Percentiles rank a stretch among this genome's conserved stretches.
Evolutionary conservation across 64 coral and sea anemone genomes (phyloP).

Genomic region (Orbicella faveolata): DNA sequence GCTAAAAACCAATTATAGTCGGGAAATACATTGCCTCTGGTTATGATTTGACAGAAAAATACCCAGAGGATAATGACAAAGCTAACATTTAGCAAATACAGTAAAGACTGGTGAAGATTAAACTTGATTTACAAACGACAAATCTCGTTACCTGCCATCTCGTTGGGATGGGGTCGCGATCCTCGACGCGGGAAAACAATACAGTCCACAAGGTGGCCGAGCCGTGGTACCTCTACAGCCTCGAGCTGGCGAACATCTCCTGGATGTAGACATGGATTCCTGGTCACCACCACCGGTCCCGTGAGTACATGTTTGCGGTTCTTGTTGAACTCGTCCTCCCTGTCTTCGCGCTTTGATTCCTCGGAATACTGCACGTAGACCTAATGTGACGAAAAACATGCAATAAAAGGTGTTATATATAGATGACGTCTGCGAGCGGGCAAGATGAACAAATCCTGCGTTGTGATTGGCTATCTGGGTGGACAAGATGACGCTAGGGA

Average conservation of each 20-base stretch:
- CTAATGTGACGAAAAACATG: background rate
- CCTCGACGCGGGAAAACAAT: slow-evolving; percentile 72
- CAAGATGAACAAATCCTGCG: no score
- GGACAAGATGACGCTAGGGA: no score
- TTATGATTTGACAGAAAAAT: no score
- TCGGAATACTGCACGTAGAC: slow-evolving; percentile 86
- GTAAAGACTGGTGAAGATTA: no score
- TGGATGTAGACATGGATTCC: slow-evolving; percentile 88
- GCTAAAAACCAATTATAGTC: no score
- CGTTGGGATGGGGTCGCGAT: slow-evolving; percentile 56
- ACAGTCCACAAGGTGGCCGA: slow-evolving; percentile 81
- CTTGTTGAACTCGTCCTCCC: slow-evolving; percentile 49
- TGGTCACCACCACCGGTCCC: slow-evolving; percentile 72
- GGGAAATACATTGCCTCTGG: no score
- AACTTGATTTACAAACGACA: no score
- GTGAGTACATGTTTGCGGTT: slow-evolving; percentile 13
- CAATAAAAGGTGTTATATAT: background rate
- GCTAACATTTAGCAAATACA: no score
- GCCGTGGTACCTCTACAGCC: slow-evolving; percentile 46
- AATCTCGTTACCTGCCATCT: slow-evolving; percentile 71
- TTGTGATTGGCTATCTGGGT: no score
- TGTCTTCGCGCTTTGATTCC: slow-evolving; percentile 36
- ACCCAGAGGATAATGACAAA: no score
- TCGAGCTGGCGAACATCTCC: slow-evolving; percentile 77
- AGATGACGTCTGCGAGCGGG: no score